A percentile compares a stretch with the other conserved stretches of the same genome.
These are phyloP conservation scores for Drosophila arizonae DNA, from an alignment of 1,140 invertebrate genomes.

Conservation along the genomic window DNA sequence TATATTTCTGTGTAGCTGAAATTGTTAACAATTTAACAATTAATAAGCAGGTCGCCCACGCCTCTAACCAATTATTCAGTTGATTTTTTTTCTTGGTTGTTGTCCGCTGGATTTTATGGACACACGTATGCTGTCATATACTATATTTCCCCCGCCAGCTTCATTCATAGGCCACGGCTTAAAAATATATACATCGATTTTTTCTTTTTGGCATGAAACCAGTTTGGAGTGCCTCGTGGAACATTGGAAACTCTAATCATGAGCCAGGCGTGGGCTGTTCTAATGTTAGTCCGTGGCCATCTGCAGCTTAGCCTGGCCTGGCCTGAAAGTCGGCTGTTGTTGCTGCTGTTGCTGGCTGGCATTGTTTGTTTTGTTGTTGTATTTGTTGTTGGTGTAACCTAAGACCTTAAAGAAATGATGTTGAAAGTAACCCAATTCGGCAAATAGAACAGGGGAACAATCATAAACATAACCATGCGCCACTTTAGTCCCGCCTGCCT, in stretches of 20 bases:
- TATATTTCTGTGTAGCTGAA: conserved; percentile 18
- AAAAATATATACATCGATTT: conserved; percentile 11
- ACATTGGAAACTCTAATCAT: conserved; percentile 40
- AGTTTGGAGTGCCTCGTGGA: conserved; percentile 44
- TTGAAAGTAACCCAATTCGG: conserved; percentile 75
- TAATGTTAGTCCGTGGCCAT: conserved; percentile 63
- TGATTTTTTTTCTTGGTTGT: conserved; percentile 21
- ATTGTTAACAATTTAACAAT: conserved; percentile 57
- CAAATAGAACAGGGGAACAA: conserved; percentile 38
- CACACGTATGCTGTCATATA: conserved; percentile 75
- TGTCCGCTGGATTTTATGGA: conserved; percentile 41
- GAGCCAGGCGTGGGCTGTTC: conserved; percentile 65
- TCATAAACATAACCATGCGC: conserved; percentile 21
- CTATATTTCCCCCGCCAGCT: conserved; percentile 32
- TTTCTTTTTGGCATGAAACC: conserved; percentile 48
- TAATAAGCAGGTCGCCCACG: conserved; percentile 69
- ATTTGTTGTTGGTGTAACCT: conserved; percentile 65
- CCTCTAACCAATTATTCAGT: conserved; percentile 41
- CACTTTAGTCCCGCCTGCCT: conserved; percentile 37
- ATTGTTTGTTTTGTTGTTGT: conserved; percentile 25
- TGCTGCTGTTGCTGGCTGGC: conserved; percentile 28
- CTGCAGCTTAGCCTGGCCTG: conserved; percentile 61
- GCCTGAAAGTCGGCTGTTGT: conserved; percentile 34
- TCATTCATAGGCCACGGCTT: conserved; percentile 43
- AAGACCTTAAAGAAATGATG: conserved; percentile 61